Evolutionary conservation across 2,113 vertebrate species (phyloP).

Genomic region (Odontesthes bonariensis): DNA sequence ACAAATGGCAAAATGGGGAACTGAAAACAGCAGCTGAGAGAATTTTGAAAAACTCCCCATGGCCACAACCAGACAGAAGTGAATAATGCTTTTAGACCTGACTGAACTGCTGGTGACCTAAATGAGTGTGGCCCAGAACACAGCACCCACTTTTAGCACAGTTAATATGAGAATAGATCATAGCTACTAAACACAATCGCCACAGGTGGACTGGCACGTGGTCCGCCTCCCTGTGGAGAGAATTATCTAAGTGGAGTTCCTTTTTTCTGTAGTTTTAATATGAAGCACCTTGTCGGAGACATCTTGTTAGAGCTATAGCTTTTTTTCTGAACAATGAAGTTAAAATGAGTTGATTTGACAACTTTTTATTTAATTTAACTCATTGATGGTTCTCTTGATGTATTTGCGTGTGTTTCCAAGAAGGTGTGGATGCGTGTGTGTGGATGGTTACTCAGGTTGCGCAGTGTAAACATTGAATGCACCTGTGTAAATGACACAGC

Average conservation of each 20-base stretch:
- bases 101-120: conserved; percentile 59
- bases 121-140: conserved; percentile 67
- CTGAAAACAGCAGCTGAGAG: conserved; percentile 69
- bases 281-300: background rate
- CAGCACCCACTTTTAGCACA: conserved; percentile 55
- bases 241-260: conserved; percentile 3
- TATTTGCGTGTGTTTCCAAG: conserved; percentile 24
- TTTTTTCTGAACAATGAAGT: background rate
- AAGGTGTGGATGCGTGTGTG: conserved; percentile 38
- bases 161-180: conserved; percentile 63
- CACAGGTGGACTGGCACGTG: conserved; percentile 51
- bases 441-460: conserved; percentile 75
- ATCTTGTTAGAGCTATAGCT: background rate
- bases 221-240: conserved; percentile 4
- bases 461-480: conserved; percentile 77
- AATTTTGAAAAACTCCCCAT: conserved; percentile 53
- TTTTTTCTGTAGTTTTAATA: conserved; percentile 22
- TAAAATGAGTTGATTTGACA: background rate
- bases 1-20: conserved; percentile 48
- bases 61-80: conserved; percentile 41
- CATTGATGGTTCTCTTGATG: background rate
- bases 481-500: conserved; percentile 82
- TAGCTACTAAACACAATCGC: conserved; percentile 53
- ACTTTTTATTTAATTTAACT: conserved; percentile 1
- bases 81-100: conserved; percentile 49